Conservation (phyloP, 2,888 invertebrate genomes). For the Cepaea hortensis region DNA sequence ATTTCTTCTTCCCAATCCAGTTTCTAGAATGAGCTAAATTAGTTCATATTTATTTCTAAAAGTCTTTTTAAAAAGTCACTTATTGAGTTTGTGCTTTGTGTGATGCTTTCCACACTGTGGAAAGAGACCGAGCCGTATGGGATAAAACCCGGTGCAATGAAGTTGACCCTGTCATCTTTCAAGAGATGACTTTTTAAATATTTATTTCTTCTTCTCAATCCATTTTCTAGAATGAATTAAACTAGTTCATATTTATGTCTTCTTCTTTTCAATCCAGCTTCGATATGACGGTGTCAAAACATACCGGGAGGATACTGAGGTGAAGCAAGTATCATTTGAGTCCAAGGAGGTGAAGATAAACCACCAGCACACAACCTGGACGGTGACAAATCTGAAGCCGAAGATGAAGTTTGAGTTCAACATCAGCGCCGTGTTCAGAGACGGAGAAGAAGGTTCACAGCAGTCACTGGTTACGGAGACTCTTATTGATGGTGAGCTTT, state of each 20-base stretch:
- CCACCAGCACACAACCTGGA: conserved; percentile 60
- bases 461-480: conserved; percentile 68
- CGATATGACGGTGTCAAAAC: conserved; percentile 67
- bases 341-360: conserved; percentile 57
- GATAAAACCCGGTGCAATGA: too few species aligned
- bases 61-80: too few species aligned
- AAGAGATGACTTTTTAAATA: too few species aligned
- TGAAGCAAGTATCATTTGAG: conserved; percentile 56
- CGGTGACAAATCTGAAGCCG: conserved; percentile 68
- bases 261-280: conserved; percentile 60
- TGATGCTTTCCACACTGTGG: too few species aligned
- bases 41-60: too few species aligned
- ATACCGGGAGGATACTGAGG: conserved; percentile 63
- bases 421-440: conserved; percentile 71
- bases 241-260: background rate
- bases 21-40: too few species aligned
- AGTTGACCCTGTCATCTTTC: too few species aligned
- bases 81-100: too few species aligned
- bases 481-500: conserved; percentile 64
- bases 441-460: conserved; percentile 65
- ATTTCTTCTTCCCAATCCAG: too few species aligned
- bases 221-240: too few species aligned
- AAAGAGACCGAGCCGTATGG: too few species aligned
- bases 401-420: conserved; percentile 74
- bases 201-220: background rate